Conservation (phyloP, 2,113 vertebrate species). For the Glaucidium brasilianum region DNA sequence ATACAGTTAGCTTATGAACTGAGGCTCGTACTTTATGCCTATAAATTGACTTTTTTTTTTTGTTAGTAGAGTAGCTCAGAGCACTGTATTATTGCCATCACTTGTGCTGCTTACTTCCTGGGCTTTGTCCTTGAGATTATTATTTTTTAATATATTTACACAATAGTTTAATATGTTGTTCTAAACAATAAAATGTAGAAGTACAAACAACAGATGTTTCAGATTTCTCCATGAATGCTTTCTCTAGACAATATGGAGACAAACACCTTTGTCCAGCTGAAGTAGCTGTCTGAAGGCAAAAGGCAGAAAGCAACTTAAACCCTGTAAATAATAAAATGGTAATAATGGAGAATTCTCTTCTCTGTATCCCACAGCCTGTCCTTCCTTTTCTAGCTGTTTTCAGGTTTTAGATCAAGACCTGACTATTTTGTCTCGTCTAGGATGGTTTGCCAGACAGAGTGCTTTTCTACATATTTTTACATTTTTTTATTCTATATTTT, state of each 20-base stretch:
- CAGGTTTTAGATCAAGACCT: neutral
- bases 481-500: neutral
- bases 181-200: neutral
- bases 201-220: neutral
- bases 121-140: neutral
- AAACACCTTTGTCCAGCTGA: neutral
- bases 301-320: neutral
- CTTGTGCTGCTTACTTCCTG: neutral
- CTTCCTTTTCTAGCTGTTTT: neutral
- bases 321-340: neutral
- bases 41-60: neutral
- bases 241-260: neutral
- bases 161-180: neutral
- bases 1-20: neutral
- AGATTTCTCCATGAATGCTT: neutral
- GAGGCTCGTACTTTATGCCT: neutral
- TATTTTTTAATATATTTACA: neutral
- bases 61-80: neutral
- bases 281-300: neutral
- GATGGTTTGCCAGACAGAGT: neutral
- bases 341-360: neutral
- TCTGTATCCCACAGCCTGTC: neutral
- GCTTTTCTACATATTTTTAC: neutral
- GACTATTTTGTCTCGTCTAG: neutral
- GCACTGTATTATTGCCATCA: neutral